These are phyloP conservation scores for Peromyscus leucopus DNA, from an alignment of 2,113 vertebrate species.

Conservation along the genomic window DNA sequence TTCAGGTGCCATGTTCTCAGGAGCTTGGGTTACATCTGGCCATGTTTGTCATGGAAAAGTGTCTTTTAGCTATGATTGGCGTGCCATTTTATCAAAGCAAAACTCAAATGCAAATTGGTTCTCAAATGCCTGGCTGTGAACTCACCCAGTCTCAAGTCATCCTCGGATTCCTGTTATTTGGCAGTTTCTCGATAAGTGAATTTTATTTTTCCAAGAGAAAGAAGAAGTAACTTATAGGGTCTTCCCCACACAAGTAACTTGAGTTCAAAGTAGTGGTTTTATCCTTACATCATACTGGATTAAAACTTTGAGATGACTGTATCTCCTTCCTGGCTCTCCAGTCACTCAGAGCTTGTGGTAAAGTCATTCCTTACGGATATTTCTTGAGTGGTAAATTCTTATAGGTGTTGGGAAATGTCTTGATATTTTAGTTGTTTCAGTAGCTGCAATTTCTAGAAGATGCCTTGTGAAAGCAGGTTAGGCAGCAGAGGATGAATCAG, in stretches of 20 bases:
- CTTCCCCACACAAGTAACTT: not conserved
- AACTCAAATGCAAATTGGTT: too few species aligned
- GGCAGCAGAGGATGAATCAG: not conserved
- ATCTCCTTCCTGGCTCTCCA: not conserved
- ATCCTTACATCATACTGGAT: not conserved
- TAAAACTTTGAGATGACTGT: not conserved
- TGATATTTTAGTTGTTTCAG: not conserved
- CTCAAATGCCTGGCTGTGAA: not conserved
- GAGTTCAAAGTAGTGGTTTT: not conserved
- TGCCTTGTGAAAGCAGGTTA: not conserved
- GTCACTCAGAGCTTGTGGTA: too few species aligned
- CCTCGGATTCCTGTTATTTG: not conserved
- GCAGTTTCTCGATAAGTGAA: not conserved
- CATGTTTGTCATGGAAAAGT: not conserved
- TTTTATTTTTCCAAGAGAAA: not conserved
- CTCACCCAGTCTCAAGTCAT: not conserved
- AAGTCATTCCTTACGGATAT: not conserved
- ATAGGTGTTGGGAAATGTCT: not conserved
- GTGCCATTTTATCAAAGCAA: not conserved
- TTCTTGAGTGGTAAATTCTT: not conserved
- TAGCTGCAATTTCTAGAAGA: not conserved
- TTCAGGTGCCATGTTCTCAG: not conserved
- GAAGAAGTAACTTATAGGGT: not conserved
- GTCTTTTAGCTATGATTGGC: accelerated
- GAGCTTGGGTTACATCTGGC: not conserved